These are phyloP conservation scores for Cydia fagiglandana DNA, from an alignment of 1,140 invertebrate genomes.

Conservation along the genomic window DNA sequence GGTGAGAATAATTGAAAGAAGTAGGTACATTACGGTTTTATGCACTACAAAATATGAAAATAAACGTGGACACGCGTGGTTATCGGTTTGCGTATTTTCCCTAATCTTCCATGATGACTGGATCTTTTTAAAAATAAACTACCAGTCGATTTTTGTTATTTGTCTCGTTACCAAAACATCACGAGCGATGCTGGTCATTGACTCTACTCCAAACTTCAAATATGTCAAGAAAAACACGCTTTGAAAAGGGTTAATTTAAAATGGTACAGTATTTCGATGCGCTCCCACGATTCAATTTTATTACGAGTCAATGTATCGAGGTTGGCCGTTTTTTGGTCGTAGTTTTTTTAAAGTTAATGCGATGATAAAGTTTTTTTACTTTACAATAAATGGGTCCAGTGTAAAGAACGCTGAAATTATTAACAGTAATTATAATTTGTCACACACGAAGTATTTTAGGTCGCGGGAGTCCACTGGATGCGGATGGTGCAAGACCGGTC, in stretches of 20 bases:
- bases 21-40: too few species aligned
- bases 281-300: slow-evolving; percentile 40
- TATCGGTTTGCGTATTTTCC: too few species aligned
- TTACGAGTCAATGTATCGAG: slow-evolving; percentile 37
- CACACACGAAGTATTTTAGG: background rate
- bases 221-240: background rate
- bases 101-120: background rate
- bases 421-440: background rate
- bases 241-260: background rate
- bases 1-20: too few species aligned
- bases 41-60: too few species aligned
- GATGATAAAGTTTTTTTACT: background rate
- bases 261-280: background rate
- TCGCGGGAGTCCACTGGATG: too few species aligned
- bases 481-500: too few species aligned
- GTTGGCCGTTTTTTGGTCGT: slow-evolving; percentile 29
- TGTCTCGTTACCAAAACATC: background rate
- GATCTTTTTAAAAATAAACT: background rate
- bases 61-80: too few species aligned
- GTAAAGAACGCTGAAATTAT: slow-evolving; percentile 30
- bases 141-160: background rate
- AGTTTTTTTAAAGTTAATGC: slow-evolving; percentile 6
- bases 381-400: slow-evolving; percentile 9
- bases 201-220: background rate
- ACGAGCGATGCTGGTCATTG: background rate